Base-by-base conservation (phyloP, 2,113 vertebrate genomes). In the Prunella himalayana region DNA sequence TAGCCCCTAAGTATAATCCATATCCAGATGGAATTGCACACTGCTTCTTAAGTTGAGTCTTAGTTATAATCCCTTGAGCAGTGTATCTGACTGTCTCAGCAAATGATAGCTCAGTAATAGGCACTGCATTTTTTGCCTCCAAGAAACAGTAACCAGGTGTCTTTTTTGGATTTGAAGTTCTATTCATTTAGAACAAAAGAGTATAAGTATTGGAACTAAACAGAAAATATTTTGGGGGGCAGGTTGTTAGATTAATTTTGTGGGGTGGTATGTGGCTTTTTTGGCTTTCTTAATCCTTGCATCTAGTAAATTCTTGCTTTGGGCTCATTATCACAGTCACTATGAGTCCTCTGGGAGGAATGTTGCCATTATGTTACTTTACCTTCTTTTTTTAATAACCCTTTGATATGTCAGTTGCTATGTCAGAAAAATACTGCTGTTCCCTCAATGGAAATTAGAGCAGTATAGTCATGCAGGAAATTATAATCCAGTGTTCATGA, bases 181-280 rank as follows among this genome's bases (percentile, higher is more conserved):
- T 57, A 0, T 27, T 94, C 4, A 35, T 60, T 92, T 88, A 61
- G 28, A 76, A 71, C 28, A 69, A 35, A 68, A 56, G 33, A 56
- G 35, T 39, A 64, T 31, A 47, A 75, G 37, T 71, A n/a, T 42
- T 71, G 22, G 82, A 86, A 50, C 8, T 35, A 82, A 77, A 35
- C 31, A 6, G 10, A 50, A 28, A 45, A 37, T 50, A 4, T 9
- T 25, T 30, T 4, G 25, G 3, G 15, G 7, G 3, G 1, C 7
- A n/a, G 3, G 1, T 7, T 24, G 20, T 60, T 72, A 13, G 14
- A 30, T 53, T 30, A 24, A 42, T 47, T 70, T 42, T 53, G 2
- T 12, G 10, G 13, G 4, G 7, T 22, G 35, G 2, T 24, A 7
- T 53, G 2, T 42, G 18, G 9, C 10, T n/a, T 81, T 41, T 53